phyloP scores from a whole-genome alignment of 2,797 vertebrate genomes.

The Sandelia bainsii region DNA sequence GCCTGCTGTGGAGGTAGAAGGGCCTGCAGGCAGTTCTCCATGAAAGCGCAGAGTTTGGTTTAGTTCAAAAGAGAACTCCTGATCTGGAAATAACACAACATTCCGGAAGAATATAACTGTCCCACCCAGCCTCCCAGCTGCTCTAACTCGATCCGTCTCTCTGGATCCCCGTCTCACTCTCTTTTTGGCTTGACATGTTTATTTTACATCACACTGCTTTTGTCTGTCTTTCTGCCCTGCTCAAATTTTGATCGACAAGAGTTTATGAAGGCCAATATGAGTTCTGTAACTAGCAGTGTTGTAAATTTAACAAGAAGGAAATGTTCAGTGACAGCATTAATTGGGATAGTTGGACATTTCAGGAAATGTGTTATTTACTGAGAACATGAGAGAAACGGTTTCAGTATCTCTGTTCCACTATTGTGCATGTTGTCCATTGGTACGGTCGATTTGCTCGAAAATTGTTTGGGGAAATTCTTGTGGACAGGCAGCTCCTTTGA shows the following conservation, averaged over 20 bases:
- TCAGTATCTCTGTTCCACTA: neutral
- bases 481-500: too few relatives aligned
- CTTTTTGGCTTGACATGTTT: constrained; percentile 48
- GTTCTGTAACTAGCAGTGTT: neutral
- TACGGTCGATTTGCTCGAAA: too few relatives aligned
- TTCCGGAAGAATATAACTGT: constrained; percentile 76
- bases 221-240: constrained; percentile 36
- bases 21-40: constrained; percentile 69
- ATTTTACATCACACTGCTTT: constrained; percentile 50
- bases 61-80: constrained; percentile 85
- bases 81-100: constrained; percentile 86
- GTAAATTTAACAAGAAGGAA: neutral
- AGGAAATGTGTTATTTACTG: too few relatives aligned
- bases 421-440: neutral
- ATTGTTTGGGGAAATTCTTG: too few relatives aligned
- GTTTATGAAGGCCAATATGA: constrained; percentile 9
- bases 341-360: too few relatives aligned
- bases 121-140: constrained; percentile 71
- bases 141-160: constrained; percentile 47
- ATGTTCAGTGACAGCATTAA: too few relatives aligned
- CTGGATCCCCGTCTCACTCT: constrained; percentile 30
- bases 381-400: too few relatives aligned
- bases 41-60: constrained; percentile 82
- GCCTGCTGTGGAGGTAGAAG: constrained; percentile 63
- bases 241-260: constrained; percentile 44